Percentiles rank a stretch among this genome's conserved stretches.
phyloP scores from a whole-genome alignment of 2,888 invertebrate species.

The Ischnus inquisitorius region DNA sequence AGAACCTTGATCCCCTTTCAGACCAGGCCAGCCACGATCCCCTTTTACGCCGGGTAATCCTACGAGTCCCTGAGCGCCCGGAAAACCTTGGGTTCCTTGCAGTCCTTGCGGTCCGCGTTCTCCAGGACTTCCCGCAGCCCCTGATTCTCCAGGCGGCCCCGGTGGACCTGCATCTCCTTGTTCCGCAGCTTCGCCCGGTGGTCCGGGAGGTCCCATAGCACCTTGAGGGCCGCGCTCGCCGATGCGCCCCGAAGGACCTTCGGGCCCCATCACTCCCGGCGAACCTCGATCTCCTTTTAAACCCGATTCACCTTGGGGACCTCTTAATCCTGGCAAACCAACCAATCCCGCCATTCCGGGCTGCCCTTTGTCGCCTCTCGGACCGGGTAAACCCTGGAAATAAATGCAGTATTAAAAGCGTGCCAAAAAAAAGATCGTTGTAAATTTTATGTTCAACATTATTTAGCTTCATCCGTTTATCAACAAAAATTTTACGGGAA shows the following conservation, averaged over 20 bases:
- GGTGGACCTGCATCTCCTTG: constrained; percentile 92
- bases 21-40: constrained; percentile 90
- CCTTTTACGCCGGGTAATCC: constrained; percentile 92
- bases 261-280: constrained; percentile 90
- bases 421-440: too few species aligned
- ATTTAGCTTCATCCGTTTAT: too few species aligned
- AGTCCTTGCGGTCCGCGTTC: constrained; percentile 91
- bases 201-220: constrained; percentile 91
- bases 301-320: constrained; percentile 88
- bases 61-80: constrained; percentile 90
- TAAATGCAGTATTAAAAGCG: constrained; percentile 11
- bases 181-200: constrained; percentile 93
- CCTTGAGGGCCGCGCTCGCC: constrained; percentile 93
- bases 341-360: constrained; percentile 90
- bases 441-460: too few species aligned
- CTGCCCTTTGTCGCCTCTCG: constrained; percentile 90
- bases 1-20: constrained; percentile 92
- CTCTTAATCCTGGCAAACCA: constrained; percentile 90
- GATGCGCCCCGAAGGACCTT: constrained; percentile 90
- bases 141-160: constrained; percentile 90
- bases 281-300: constrained; percentile 92
- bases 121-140: constrained; percentile 91
- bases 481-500: too few species aligned
- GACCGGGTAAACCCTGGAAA: constrained; percentile 89
- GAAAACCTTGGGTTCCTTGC: constrained; percentile 90